Evolutionary conservation across 2,797 vertebrate genomes (phyloP), one percentile per base, ranked within the genome.

Genomic region (Liasis olivaceus): DNA sequence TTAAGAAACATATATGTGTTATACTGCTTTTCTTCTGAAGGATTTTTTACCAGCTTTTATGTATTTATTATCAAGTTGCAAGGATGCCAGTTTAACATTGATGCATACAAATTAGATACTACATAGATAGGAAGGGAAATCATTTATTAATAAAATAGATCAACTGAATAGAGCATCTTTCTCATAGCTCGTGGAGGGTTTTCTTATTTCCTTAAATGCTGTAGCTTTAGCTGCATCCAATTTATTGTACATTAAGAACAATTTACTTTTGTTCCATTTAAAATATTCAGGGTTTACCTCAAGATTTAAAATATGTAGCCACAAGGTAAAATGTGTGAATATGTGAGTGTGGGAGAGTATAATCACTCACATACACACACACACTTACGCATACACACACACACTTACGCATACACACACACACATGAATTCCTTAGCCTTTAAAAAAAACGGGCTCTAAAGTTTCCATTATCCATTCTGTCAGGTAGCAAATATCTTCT

Each of bases 401-500:
- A 77, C 85, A 91, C n/a, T n/a, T n/a, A n/a, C n/a, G n/a, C n/a
- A n/a, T n/a, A 31, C 92, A 89, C 15, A 64, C 15, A 56, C 51
- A 77, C 85, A 91, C n/a, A 62, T 7, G 47, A 94, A 96, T 94
- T 94, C 96, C 97, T 97, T 97, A 96, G 97, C 95, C 96, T 97
- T 97, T 96, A 97, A 47, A 47, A 12, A 72, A 72, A 96, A 91
- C 66, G n/a, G 93, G 94, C 96, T 96, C 97, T 97, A 97, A 98
- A 98, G 96, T 98, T 98, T 97, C 97, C 97, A 98, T 98, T 98
- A 98, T 98, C 97, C 98, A 97, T 98, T 98, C 97, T 98, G 98
- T 98, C 98, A 98, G 98, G 98, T 98, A 98, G 97, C 97, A 98
- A 98, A 98, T 98, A 98, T 98, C 98, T 98, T 98, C 97, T 98